Evolutionary conservation across 2,888 invertebrate genomes (phyloP).

Genomic region (Phalera bucephala): DNA sequence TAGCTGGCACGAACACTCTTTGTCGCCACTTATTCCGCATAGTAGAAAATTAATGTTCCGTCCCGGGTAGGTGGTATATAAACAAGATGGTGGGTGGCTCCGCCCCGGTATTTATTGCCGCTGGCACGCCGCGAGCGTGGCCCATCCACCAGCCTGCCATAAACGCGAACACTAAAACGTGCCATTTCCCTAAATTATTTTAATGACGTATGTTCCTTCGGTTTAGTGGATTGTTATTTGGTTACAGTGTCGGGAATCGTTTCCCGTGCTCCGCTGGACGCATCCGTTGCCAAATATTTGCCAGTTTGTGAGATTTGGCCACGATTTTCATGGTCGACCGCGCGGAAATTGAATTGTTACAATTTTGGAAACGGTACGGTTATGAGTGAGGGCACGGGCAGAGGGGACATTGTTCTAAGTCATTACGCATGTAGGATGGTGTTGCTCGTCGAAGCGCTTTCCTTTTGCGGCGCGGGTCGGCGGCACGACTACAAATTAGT

Average conservation of each 20-base stretch:
- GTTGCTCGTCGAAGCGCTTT: constrained; percentile 44
- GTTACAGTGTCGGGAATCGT: constrained; percentile 50
- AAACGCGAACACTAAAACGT: constrained; percentile 70
- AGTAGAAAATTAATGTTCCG: constrained; percentile 65
- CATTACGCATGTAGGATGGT: constrained; percentile 58
- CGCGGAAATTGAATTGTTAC: constrained; percentile 32
- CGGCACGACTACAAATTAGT: constrained; percentile 66
- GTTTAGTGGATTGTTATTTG: constrained; percentile 64
- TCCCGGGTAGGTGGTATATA: constrained; percentile 59
- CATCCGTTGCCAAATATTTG: constrained; percentile 50
- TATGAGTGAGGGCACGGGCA: constrained; percentile 35
- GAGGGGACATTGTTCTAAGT: constrained; percentile 49
- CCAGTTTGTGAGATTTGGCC: constrained; percentile 30
- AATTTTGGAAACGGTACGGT: constrained; percentile 34
- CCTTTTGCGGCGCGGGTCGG: constrained; percentile 51
- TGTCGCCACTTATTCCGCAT: constrained; percentile 66
- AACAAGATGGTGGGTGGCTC: constrained; percentile 63
- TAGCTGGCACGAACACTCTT: constrained; percentile 60
- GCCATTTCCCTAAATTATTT: constrained; percentile 73
- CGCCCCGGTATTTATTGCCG: constrained; percentile 68
- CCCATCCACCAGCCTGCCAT: constrained; percentile 56
- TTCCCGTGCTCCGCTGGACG: constrained; percentile 36
- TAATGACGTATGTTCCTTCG: constrained; percentile 64
- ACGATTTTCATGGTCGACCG: constrained; percentile 38
- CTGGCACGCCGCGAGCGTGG: constrained; percentile 52